phyloP scores from a whole-genome alignment of 2,888 invertebrate genomes.

The Panorpa germanica region DNA sequence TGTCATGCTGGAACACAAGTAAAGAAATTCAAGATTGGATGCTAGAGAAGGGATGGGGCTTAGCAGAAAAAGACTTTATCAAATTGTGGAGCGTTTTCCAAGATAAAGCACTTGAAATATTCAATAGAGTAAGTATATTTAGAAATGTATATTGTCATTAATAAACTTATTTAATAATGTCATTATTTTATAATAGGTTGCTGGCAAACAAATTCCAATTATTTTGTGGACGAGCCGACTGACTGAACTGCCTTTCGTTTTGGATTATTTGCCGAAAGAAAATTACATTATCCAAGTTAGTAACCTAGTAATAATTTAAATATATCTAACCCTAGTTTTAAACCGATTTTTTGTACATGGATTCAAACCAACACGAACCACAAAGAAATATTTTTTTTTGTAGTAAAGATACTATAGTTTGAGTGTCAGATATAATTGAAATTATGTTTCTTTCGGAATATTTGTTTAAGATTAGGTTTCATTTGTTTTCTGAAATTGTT shows the following conservation, averaged over 20 bases:
- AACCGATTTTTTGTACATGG: conserved; percentile 3
- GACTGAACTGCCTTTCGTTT: conserved; percentile 43
- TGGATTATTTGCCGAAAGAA: conserved; percentile 43
- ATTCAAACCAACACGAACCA: background rate
- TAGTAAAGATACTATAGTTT: background rate
- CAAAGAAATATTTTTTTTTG: background rate
- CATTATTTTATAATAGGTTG: conserved; percentile 12
- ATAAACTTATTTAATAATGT: conserved; percentile 3
- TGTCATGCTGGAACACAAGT: conserved; percentile 60
- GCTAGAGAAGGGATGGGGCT: conserved; percentile 38
- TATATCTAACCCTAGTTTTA: background rate
- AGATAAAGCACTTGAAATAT: conserved; percentile 35
- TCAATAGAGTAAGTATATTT: conserved; percentile 25
- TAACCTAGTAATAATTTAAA: conserved; percentile 9
- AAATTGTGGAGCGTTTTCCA: conserved; percentile 63
- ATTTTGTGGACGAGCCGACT: conserved; percentile 70
- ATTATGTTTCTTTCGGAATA: too few relatives aligned
- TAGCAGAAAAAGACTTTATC: conserved; percentile 36
- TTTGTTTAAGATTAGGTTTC: too few relatives aligned
- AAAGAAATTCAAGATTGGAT: conserved; percentile 48
- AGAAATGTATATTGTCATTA: conserved; percentile 1
- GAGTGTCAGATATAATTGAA: too few relatives aligned
- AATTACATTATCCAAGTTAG: conserved; percentile 60
- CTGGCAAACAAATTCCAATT: conserved; percentile 32
- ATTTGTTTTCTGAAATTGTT: too few relatives aligned